Conservation (phyloP, 2,888 invertebrate genomes). For the Baronia brevicornis region DNA sequence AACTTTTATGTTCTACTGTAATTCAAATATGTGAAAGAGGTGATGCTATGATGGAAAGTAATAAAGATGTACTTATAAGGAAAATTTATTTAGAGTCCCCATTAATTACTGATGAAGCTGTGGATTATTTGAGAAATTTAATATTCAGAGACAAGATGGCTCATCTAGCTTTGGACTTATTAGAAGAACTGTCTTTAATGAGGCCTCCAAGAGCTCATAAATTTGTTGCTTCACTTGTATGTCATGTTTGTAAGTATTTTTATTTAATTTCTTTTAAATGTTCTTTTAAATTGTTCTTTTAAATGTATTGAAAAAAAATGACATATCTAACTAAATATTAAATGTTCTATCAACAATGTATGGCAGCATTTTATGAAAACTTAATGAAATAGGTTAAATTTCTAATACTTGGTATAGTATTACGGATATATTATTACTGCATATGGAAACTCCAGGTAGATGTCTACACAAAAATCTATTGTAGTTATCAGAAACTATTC, state of each 20-base stretch:
- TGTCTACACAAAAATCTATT: no score
- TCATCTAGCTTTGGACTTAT: conserved; percentile 83
- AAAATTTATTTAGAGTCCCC: conserved; percentile 93
- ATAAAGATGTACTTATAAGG: conserved; percentile 72
- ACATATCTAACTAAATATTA: no score
- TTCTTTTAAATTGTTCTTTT: no score
- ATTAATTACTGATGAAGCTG: conserved; percentile 89
- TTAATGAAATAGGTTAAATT: no score
- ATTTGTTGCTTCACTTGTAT: conserved; percentile 86
- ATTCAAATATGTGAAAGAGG: conserved; percentile 71
- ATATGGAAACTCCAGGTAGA: no score
- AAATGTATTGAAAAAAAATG: no score
- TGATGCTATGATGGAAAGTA: conserved; percentile 55
- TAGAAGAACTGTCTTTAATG: conserved; percentile 90
- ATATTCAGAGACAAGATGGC: conserved; percentile 84
- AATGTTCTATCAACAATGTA: no score
- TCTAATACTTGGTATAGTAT: no score
- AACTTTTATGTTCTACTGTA: conserved; percentile 85
- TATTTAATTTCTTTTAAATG: not conserved
- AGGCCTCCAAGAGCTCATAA: conserved; percentile 89
- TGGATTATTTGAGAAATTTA: conserved; percentile 86
- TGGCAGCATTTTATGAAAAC: no score
- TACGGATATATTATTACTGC: no score
- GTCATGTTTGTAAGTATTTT: conserved; percentile 79
- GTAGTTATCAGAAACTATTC: no score